phyloP scores from a whole-genome alignment of 2,888 invertebrate species.

The Platycheirus rosarum region DNA sequence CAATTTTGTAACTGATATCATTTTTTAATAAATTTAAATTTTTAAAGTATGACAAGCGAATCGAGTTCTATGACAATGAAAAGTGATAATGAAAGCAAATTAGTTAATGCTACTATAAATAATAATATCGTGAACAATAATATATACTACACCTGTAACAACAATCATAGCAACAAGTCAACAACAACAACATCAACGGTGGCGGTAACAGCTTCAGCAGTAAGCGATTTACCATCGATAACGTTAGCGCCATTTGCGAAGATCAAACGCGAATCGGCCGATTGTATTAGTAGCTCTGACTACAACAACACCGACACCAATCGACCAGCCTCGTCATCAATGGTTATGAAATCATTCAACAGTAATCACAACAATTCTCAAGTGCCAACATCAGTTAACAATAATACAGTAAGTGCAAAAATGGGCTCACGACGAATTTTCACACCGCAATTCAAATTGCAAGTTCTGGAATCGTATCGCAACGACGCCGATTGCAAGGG shows the following conservation, averaged over 20 bases:
- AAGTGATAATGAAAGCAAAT: slow-evolving; percentile 74
- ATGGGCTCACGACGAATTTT: slow-evolving; percentile 94
- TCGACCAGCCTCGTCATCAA: slow-evolving; percentile 42
- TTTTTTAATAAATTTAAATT: slow-evolving; percentile 33
- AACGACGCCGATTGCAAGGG: slow-evolving; percentile 94
- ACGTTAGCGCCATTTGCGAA: slow-evolving; percentile 72
- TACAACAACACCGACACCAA: slow-evolving; percentile 13
- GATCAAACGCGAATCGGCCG: slow-evolving; percentile 66
- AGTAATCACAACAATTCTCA: slow-evolving; percentile 65
- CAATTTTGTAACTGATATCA: slow-evolving; percentile 39
- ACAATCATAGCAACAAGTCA: slow-evolving; percentile 40
- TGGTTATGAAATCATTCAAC: slow-evolving; percentile 62
- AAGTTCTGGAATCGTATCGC: slow-evolving; percentile 93
- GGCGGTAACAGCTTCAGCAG: slow-evolving; percentile 58
- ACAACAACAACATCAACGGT: slow-evolving; percentile 47
- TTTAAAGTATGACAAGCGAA: slow-evolving; percentile 70
- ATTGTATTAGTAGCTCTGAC: slow-evolving; percentile 41
- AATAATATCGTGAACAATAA: slow-evolving; percentile 48
- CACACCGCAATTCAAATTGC: slow-evolving; percentile 93
- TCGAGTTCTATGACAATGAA: slow-evolving; percentile 74
- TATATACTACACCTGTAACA: slow-evolving; percentile 53
- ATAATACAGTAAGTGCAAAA: slow-evolving; percentile 79
- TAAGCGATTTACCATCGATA: slow-evolving; percentile 66
- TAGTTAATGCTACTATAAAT: slow-evolving; percentile 62
- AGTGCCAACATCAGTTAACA: slow-evolving; percentile 67